A percentile compares a stretch with the other conserved stretches of the same genome.
Conservation (phyloP, 2,888 invertebrate species). For the Pseudanteris insignis region DNA sequence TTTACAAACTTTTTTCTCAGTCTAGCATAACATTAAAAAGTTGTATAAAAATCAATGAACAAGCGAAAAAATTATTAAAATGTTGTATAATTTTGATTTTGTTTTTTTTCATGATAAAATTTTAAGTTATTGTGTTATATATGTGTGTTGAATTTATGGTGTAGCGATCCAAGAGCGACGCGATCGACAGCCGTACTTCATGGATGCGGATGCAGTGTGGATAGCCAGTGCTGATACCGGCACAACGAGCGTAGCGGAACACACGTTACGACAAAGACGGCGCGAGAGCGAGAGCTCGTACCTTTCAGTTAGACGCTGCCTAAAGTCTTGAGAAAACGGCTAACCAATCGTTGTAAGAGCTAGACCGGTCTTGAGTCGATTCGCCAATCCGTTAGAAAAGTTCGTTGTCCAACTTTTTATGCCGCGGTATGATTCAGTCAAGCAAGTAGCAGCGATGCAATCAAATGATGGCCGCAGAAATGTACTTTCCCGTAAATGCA, state of each 20-base stretch:
- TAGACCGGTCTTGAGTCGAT: conserved; percentile 21
- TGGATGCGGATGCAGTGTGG: conserved; percentile 21
- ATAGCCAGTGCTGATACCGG: conserved; percentile 6
- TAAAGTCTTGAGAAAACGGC: conserved; percentile 20
- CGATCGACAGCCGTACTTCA: conserved; percentile 16
- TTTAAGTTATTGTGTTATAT: no score
- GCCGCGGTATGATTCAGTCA: conserved; percentile 1
- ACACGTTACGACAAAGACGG: conserved; percentile 13
- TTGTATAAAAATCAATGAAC: no score
- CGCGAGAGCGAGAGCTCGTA: conserved; percentile 4
- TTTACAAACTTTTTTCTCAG: no score
- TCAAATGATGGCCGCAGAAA: no score
- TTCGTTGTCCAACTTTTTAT: conserved; percentile 35
- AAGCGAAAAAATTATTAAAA: no score
- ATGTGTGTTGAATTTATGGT: no score
- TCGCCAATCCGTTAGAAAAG: conserved; percentile 36
- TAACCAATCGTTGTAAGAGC: conserved; percentile 17
- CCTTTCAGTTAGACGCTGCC: conserved; percentile 16
- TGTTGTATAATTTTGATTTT: no score
- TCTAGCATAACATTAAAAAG: no score
- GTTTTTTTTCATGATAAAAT: no score
- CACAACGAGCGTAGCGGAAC: conserved; percentile 19
- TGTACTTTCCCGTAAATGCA: no score
- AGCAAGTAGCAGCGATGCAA: no score
- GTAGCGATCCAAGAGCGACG: conserved; percentile 4